These are phyloP conservation scores for Calyptommatus sinebrachiatus DNA, from an alignment of 2,113 vertebrate species.

Conservation along the genomic window DNA sequence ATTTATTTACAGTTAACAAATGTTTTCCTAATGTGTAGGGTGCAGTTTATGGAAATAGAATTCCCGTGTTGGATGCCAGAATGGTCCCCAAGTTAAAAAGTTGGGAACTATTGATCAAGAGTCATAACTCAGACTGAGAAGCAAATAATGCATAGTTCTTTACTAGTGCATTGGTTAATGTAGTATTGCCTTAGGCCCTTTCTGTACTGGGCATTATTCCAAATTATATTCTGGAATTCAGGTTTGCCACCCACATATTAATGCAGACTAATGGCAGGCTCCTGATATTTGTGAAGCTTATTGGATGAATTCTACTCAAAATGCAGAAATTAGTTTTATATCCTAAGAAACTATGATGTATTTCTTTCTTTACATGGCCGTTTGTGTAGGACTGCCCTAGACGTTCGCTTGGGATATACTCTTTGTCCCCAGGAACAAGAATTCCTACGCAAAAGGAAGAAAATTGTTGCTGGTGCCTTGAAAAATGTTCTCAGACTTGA, in stretches of 20 bases:
- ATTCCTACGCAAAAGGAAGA: slow-evolving; percentile 76
- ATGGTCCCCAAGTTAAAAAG: too few species aligned
- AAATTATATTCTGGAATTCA: too few species aligned
- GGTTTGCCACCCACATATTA: too few species aligned
- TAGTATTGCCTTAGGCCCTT: background rate
- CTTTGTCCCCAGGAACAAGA: slow-evolving; percentile 74
- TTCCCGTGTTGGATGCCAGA: too few species aligned
- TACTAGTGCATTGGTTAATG: background rate
- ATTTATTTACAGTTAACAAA: too few species aligned
- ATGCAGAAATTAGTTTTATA: background rate
- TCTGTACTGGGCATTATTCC: background rate
- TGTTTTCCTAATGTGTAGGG: too few species aligned
- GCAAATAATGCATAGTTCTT: background rate
- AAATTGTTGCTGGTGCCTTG: slow-evolving; percentile 69
- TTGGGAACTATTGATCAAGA: background rate
- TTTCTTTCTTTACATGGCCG: slow-evolving; percentile 12
- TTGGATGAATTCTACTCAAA: slow-evolving; percentile 10
- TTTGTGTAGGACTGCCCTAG: slow-evolving; percentile 59
- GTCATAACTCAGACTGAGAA: background rate
- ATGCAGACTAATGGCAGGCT: too few species aligned
- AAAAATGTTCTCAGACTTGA: slow-evolving; percentile 72
- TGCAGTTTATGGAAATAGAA: too few species aligned
- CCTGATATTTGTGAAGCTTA: background rate
- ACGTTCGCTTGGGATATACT: slow-evolving; percentile 78
- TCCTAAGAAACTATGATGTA: background rate